phyloP scores from a whole-genome alignment of 2,113 vertebrate genomes.

The Zootoca vivipara region DNA sequence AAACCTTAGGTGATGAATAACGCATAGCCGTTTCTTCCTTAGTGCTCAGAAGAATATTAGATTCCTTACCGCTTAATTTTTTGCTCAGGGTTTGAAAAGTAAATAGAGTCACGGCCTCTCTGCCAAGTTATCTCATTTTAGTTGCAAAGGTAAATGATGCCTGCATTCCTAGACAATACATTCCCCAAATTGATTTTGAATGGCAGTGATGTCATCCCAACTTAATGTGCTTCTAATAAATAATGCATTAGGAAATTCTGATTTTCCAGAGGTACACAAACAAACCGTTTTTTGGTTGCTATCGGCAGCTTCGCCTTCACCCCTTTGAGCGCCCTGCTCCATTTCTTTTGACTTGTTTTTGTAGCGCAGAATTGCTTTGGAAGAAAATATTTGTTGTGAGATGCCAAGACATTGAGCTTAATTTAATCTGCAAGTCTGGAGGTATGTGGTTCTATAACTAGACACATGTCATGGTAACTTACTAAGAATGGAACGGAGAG shows the following conservation, averaged over 20 bases:
- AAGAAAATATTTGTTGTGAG: constrained; percentile 9
- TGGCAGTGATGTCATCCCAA: constrained; percentile 65
- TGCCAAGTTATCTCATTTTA: constrained; percentile 56
- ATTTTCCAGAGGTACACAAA: constrained; percentile 30
- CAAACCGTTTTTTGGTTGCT: constrained; percentile 4
- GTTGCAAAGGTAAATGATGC: constrained; percentile 59
- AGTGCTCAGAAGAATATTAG: constrained; percentile 63
- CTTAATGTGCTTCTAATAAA: constrained; percentile 67
- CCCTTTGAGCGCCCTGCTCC: constrained; percentile 5
- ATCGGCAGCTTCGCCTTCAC: constrained; percentile 7
- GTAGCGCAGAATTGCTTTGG: background rate
- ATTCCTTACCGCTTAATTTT: constrained; percentile 66
- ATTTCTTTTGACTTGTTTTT: background rate
- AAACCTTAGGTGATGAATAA: constrained; percentile 17
- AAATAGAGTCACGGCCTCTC: constrained; percentile 55
- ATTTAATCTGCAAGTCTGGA: background rate
- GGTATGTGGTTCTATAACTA: background rate
- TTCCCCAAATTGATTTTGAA: constrained; percentile 66
- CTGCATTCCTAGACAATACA: constrained; percentile 67
- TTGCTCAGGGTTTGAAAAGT: constrained; percentile 65
- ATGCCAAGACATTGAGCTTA: constrained; percentile 7
- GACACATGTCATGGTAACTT: background rate
- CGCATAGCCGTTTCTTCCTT: constrained; percentile 60
- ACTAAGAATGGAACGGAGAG: background rate
- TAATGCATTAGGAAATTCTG: constrained; percentile 65